Conservation (phyloP, 2,797 vertebrate genomes). For the Acipenser oxyrinchus region DNA sequence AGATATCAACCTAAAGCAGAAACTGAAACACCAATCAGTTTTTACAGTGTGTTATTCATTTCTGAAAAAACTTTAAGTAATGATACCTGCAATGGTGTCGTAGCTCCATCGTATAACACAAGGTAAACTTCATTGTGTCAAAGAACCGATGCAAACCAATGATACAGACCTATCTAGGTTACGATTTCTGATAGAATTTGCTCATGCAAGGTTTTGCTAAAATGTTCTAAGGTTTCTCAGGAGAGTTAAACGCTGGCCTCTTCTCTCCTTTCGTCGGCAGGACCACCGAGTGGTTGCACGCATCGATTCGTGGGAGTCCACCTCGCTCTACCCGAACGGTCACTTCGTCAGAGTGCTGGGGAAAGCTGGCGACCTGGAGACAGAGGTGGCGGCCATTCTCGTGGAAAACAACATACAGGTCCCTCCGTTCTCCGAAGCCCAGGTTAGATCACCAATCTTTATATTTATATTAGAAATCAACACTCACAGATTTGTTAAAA, state of each 20-base stretch:
- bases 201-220: constrained; percentile 11
- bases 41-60: background rate
- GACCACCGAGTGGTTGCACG: constrained; percentile 81
- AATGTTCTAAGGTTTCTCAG: constrained; percentile 14
- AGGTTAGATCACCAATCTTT: constrained; percentile 58
- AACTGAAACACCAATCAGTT: background rate
- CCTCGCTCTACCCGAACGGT: constrained; percentile 84
- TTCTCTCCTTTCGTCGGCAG: constrained; percentile 39
- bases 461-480: too few species aligned
- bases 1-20: too few species aligned
- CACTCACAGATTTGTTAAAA: too few species aligned
- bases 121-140: too few species aligned
- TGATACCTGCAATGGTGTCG: constrained; percentile 13
- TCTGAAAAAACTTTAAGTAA: constrained; percentile 11
- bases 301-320: constrained; percentile 88
- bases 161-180: too few species aligned
- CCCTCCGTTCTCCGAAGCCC: constrained; percentile 83
- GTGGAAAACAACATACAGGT: constrained; percentile 84
- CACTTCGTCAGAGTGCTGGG: constrained; percentile 88
- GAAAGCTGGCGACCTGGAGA: constrained; percentile 81
- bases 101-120: too few species aligned
- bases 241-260: constrained; percentile 22
- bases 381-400: constrained; percentile 85
- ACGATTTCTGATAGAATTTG: too few species aligned
- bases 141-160: too few species aligned